These are phyloP conservation scores for Calidris pygmaea DNA, from an alignment of 2,113 vertebrate genomes.

Conservation along the genomic window DNA sequence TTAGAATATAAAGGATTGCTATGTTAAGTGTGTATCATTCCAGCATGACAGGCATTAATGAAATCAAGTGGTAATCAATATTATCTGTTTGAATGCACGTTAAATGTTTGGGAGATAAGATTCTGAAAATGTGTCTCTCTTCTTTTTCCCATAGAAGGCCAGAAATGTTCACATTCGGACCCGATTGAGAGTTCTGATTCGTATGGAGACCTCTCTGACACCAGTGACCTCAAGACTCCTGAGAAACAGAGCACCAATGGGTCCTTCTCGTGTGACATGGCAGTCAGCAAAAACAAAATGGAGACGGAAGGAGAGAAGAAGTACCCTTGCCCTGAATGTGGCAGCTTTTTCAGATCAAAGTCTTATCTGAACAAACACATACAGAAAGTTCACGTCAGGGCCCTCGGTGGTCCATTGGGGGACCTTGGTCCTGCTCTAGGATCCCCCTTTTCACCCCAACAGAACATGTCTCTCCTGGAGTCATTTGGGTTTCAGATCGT, in stretches of 20 bases:
- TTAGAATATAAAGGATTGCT: not conserved
- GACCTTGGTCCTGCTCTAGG: conserved; percentile 86
- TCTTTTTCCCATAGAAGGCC: conserved; percentile 77
- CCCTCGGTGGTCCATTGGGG: conserved; percentile 81
- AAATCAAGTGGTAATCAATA: not conserved
- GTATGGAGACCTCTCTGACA: conserved; percentile 91
- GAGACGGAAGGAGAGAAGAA: conserved; percentile 90
- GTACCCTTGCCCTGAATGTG: conserved; percentile 91
- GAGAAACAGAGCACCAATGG: conserved; percentile 89
- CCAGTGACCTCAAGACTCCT: conserved; percentile 90
- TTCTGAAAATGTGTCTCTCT: conserved; percentile 37
- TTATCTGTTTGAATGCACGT: not conserved
- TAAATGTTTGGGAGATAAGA: not conserved
- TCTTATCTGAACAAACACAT: conserved; percentile 99
- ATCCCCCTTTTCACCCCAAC: conserved; percentile 96
- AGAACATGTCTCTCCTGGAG: conserved; percentile 99
- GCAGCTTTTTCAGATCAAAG: conserved; percentile 97
- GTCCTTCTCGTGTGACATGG: conserved; percentile 87
- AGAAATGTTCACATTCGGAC: conserved; percentile 96
- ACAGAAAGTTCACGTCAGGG: conserved; percentile 92
- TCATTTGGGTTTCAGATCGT: conserved; percentile 99
- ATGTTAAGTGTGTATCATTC: not conserved
- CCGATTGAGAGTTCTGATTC: conserved; percentile 94
- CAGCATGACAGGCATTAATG: not conserved
- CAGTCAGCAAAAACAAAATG: conserved; percentile 86